Conservation (phyloP, 2,888 invertebrate genomes). For the Cheilosia vernalis region DNA sequence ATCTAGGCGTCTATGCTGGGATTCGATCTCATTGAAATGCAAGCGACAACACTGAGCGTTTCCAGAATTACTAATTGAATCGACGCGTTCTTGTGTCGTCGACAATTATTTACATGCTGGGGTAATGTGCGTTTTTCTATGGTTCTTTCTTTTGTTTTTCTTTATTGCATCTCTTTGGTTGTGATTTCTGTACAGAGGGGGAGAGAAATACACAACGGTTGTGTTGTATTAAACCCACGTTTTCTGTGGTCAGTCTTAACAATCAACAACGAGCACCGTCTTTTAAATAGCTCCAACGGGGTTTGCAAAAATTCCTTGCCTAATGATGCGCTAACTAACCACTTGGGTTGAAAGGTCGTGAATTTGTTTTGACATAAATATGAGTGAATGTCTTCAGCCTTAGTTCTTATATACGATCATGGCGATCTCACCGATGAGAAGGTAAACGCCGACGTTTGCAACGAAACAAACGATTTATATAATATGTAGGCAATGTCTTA, state of each 20-base stretch:
- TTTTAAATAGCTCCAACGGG: too few relatives aligned
- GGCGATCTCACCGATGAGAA: too few relatives aligned
- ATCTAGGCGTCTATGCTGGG: slow-evolving; percentile 77
- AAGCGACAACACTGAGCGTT: slow-evolving; percentile 81
- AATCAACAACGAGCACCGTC: too few relatives aligned
- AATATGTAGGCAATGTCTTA: too few relatives aligned
- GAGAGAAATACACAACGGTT: background rate
- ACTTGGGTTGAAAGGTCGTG: too few relatives aligned
- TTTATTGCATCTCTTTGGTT: slow-evolving; percentile 26
- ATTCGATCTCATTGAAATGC: slow-evolving; percentile 81
- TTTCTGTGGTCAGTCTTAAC: background rate
- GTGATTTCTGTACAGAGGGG: background rate
- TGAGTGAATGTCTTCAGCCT: too few relatives aligned
- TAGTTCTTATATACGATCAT: too few relatives aligned
- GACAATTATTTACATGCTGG: slow-evolving; percentile 75
- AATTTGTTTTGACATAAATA: too few relatives aligned
- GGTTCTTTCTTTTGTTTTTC: slow-evolving; percentile 36
- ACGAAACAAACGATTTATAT: too few relatives aligned
- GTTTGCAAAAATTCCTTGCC: too few relatives aligned
- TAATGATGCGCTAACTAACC: too few relatives aligned
- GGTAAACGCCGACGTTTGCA: too few relatives aligned
- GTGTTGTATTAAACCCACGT: slow-evolving; percentile 17
- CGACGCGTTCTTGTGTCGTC: slow-evolving; percentile 81
- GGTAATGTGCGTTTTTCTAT: slow-evolving; percentile 67
- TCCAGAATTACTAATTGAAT: slow-evolving; percentile 83